Percentiles rank a stretch among this genome's conserved stretches.
Conservation (phyloP, 1,140 invertebrate species). For the Camponotus floridanus region DNA sequence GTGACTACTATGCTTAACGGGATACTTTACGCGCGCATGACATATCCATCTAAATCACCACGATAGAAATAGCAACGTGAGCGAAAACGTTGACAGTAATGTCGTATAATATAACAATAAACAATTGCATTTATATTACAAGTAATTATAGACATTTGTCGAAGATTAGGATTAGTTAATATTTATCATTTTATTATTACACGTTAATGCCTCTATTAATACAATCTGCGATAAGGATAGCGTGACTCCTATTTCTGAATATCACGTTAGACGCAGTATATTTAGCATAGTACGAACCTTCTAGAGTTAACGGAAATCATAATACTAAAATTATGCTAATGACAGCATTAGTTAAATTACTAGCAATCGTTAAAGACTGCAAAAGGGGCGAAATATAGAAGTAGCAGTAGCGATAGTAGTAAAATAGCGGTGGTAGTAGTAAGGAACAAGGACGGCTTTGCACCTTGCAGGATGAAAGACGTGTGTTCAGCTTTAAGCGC, state of each 20-base stretch:
- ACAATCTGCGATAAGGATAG: neutral
- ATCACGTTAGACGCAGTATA: neutral
- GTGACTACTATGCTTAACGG: slow-evolving; percentile 47
- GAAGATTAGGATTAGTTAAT: neutral
- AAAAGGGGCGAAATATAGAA: neutral
- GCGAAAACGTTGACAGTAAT: slow-evolving; percentile 12
- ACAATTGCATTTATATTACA: neutral
- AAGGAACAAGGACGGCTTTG: slow-evolving; percentile 66
- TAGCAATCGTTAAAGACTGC: slow-evolving; percentile 1
- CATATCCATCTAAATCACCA: slow-evolving; percentile 53
- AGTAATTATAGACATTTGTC: neutral
- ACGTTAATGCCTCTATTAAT: neutral
- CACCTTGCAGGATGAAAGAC: slow-evolving; percentile 67
- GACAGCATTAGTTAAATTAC: slow-evolving; percentile 32
- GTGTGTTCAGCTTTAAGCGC: slow-evolving; percentile 71
- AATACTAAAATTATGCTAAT: slow-evolving; percentile 23
- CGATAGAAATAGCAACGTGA: slow-evolving; percentile 1
- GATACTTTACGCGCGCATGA: slow-evolving; percentile 54
- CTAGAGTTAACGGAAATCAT: neutral
- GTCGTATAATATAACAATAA: neutral
- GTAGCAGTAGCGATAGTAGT: neutral
- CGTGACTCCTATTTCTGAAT: neutral
- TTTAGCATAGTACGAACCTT: neutral
- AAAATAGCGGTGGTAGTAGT: neutral
- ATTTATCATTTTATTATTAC: neutral